A percentile compares a stretch with the other conserved stretches of the same genome.
Evolutionary conservation across 1,140 invertebrate species (phyloP).

Genomic region (Drosophila setifemur): DNA sequence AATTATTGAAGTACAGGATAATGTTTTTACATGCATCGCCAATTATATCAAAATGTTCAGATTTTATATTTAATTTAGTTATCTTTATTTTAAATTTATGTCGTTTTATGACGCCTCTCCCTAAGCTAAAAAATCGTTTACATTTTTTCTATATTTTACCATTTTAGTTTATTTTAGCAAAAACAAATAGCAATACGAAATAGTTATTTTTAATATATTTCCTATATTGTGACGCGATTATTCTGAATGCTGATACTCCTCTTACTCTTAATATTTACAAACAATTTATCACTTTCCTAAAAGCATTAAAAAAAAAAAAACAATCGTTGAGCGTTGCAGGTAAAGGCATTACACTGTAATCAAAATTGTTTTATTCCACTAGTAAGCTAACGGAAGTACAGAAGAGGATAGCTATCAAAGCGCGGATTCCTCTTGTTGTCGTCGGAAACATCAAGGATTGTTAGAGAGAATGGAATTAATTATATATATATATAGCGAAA

Average conservation of each 20-base stretch:
- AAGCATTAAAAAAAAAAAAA: not conserved
- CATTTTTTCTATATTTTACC: not conserved
- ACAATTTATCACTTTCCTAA: too few species aligned
- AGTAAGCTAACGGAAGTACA: constrained; percentile 24
- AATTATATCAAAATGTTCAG: not conserved
- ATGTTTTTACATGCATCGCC: constrained; percentile 26
- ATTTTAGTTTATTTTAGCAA: not conserved
- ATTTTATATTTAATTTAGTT: not conserved
- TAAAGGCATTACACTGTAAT: constrained; percentile 19
- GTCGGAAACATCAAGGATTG: constrained; percentile 20
- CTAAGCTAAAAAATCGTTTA: too few species aligned
- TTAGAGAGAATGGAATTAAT: constrained; percentile 10
- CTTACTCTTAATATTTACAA: not conserved
- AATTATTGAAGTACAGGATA: constrained; percentile 9
- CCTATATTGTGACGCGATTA: constrained; percentile 1
- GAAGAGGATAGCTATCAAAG: not conserved
- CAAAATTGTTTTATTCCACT: constrained; percentile 33
- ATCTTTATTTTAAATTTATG: not conserved
- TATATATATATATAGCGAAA: constrained; percentile 15
- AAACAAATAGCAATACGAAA: too few species aligned
- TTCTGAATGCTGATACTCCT: not conserved
- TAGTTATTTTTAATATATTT: too few species aligned
- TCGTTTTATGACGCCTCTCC: too few species aligned
- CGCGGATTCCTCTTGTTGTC: constrained; percentile 21
- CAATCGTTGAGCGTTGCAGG: not conserved